Base-by-base conservation (phyloP, 1,140 invertebrate species). In the Listronotus bonariensis region DNA sequence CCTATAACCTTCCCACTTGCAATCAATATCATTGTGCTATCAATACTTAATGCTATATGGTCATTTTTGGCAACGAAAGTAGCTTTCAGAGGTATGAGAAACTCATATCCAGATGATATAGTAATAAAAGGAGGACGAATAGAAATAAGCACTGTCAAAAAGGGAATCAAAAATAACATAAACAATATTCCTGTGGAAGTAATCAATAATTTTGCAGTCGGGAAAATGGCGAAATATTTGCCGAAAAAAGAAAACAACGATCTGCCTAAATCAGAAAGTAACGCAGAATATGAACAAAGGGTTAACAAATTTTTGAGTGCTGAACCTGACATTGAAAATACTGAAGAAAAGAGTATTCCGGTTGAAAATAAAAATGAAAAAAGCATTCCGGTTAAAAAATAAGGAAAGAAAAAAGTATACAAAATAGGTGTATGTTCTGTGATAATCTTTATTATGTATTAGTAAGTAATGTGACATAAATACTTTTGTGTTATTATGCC, bases 41-140 rank as follows among this genome's bases (percentile, higher is more conserved):
- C 84, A 6, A 74, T 84, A n/a, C 46, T 87, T 8, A 85, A 87
- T 67, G 61, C 82, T 0, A 67, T 85, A 3, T 87, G 86, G 85
- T 87, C 86, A 0, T 72, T 84, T 15, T 68, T 88, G 8, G 85
- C 85, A 31, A 74, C 82, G 0, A 85, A 80, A 69, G 81, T 88
- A 26, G 82, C 83, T 5, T 84, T 85, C 64, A 81, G 80, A 34
- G 87, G 87, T 7, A 86, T 87, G 84, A 82, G 74, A 26, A 86
- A 82, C 65, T 75, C 77, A 45, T 84, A 86, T 65, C 83, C 84
- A 17, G 85, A 86, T 20, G 82, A 82, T 17, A 68, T 75, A 5
- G 41, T 73, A 11, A 68, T 69, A 18, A 71, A 71, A 65, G 52
- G 57, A 6, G 74, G 80, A 0, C 80, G 80, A 58, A 75, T 83